Percentiles rank a stretch among this genome's conserved stretches.
These are phyloP conservation scores for Neodiprion virginianus DNA, from an alignment of 1,140 invertebrate species.

Conservation along the genomic window DNA sequence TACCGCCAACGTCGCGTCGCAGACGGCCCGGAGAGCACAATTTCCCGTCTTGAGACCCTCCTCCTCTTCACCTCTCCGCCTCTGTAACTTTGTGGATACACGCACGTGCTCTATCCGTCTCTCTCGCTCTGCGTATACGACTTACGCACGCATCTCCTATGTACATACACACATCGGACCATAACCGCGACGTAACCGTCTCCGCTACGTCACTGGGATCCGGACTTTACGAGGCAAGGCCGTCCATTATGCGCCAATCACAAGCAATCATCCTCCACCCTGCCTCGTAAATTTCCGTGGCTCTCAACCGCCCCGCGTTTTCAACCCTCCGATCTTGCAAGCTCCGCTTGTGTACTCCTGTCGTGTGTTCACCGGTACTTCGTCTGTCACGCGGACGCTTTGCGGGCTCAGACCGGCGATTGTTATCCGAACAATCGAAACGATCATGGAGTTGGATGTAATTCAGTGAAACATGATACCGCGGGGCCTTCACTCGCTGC, in stretches of 20 bases:
- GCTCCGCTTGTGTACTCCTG: background rate
- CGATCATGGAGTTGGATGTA: too few relatives aligned
- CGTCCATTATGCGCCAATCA: conserved; percentile 59
- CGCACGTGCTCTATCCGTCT: background rate
- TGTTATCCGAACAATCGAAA: too few relatives aligned
- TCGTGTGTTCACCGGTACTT: background rate
- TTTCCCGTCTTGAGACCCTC: background rate
- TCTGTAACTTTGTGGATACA: background rate
- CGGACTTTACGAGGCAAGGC: conserved; percentile 60
- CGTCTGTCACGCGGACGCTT: background rate
- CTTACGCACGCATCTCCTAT: background rate
- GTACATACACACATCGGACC: background rate
- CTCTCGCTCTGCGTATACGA: conserved; percentile 4
- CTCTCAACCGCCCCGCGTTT: conserved; percentile 52
- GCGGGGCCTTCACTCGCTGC: too few relatives aligned
- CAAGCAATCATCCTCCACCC: conserved; percentile 56
- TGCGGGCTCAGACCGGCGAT: too few relatives aligned
- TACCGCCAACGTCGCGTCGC: conserved; percentile 22
- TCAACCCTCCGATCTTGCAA: background rate
- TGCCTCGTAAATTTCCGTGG: conserved; percentile 57
- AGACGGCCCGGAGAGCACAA: conserved; percentile 5
- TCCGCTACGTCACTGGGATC: conserved; percentile 28
- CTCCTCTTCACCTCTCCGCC: background rate
- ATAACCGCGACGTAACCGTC: background rate
- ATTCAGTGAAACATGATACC: too few relatives aligned